Percentiles rank a stretch among this genome's conserved stretches.
Evolutionary conservation across 2,888 invertebrate genomes (phyloP).

Genomic region (Pseudococcus jackbeardsleyi): DNA sequence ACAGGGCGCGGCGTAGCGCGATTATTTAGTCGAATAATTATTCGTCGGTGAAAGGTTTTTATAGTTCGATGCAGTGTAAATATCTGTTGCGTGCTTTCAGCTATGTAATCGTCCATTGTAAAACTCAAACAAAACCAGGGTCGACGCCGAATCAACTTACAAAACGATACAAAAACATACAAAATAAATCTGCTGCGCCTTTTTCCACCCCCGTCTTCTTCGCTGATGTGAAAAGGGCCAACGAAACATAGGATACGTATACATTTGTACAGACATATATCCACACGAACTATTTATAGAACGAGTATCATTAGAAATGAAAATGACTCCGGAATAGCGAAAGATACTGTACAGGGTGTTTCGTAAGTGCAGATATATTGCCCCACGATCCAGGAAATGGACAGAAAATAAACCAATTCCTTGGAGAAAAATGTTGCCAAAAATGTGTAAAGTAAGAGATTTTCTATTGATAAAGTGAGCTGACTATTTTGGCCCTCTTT

Average conservation of each 20-base stretch:
- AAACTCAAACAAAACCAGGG: constrained; percentile 16
- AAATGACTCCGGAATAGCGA: neutral
- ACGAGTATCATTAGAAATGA: neutral
- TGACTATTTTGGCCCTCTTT: too few species aligned
- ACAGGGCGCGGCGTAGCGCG: neutral
- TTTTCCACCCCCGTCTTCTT: neutral
- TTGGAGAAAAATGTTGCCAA: too few species aligned
- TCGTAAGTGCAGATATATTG: too few species aligned
- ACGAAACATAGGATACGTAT: neutral
- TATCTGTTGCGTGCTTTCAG: constrained; percentile 22
- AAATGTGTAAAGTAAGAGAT: too few species aligned
- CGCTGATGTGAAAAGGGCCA: neutral
- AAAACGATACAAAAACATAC: constrained; percentile 37
- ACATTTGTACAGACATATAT: neutral
- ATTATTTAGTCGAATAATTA: constrained; percentile 27
- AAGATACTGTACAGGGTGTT: neutral
- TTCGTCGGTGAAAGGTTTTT: constrained; percentile 23
- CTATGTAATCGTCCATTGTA: constrained; percentile 20
- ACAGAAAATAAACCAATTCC: too few species aligned
- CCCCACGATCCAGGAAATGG: too few species aligned
- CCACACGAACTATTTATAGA: neutral
- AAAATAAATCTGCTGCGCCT: neutral
- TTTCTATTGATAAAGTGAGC: too few species aligned
- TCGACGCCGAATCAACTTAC: constrained; percentile 1
- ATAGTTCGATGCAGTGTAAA: constrained; percentile 33